Evolutionary conservation across 1,140 invertebrate genomes (phyloP).

Genomic region (Bombus turneri): DNA sequence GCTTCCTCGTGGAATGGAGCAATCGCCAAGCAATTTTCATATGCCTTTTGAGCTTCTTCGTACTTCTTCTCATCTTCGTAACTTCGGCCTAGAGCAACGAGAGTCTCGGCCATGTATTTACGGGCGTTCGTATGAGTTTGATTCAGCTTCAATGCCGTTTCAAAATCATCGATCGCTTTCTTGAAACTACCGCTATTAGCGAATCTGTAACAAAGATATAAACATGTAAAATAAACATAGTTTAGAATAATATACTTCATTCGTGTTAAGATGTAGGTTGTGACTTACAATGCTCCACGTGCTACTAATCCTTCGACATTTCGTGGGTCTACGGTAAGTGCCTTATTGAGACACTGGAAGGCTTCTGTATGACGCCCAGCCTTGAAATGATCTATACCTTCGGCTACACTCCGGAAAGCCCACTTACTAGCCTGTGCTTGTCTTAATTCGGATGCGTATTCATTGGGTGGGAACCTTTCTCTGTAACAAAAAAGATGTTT

Average conservation of each 20-base stretch:
- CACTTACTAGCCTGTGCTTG: conserved; percentile 95
- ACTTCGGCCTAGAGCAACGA: conserved; percentile 92
- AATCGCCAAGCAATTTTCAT: conserved; percentile 90
- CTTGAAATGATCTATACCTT: conserved; percentile 97
- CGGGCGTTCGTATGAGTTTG: conserved; percentile 95
- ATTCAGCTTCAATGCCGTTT: conserved; percentile 93
- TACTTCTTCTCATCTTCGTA: conserved; percentile 93
- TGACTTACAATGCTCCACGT: conserved; percentile 91
- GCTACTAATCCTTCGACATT: conserved; percentile 98
- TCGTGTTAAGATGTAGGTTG: background rate
- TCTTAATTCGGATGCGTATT: conserved; percentile 92
- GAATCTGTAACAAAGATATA: conserved; percentile 83
- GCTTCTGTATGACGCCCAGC: conserved; percentile 94
- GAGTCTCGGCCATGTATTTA: conserved; percentile 96
- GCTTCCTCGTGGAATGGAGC: conserved; percentile 93
- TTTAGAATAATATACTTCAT: background rate
- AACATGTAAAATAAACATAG: background rate
- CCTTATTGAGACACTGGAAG: conserved; percentile 97
- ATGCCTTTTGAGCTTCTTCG: conserved; percentile 92
- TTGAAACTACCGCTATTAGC: conserved; percentile 96
- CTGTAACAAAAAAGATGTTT: conserved; percentile 79
- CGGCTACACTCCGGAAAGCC: conserved; percentile 95
- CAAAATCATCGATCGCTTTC: conserved; percentile 97
- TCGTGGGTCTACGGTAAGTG: conserved; percentile 93
- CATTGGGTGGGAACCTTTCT: conserved; percentile 89